Percentiles rank a stretch among this genome's conserved stretches.
Evolutionary conservation across 2,797 vertebrate species (phyloP).

Genomic region (Eulemur coronatus): DNA sequence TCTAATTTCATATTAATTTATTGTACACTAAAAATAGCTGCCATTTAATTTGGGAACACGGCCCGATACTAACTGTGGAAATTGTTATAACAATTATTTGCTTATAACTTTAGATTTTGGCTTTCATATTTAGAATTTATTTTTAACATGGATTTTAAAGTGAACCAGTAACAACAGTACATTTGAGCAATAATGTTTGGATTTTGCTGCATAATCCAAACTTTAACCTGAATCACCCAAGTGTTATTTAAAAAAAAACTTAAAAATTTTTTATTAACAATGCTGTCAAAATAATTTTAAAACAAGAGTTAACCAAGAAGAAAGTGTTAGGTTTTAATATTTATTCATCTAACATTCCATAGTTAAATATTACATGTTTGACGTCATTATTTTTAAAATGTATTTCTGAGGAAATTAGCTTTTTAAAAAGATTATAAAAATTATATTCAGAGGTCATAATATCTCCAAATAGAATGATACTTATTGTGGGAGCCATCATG

Average conservation of each 20-base stretch:
- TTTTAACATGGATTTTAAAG: conserved; percentile 45
- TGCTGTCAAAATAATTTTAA: conserved; percentile 12
- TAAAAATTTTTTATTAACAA: background rate
- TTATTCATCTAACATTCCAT: background rate
- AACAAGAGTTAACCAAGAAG: background rate
- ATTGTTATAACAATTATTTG: background rate
- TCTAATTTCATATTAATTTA: conserved; percentile 8
- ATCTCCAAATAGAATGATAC: conserved; percentile 7
- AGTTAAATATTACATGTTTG: conserved; percentile 5
- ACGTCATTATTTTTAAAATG: background rate
- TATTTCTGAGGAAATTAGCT: conserved; percentile 32
- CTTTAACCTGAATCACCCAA: conserved; percentile 8
- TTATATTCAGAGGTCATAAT: background rate
- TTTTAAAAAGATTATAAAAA: conserved; percentile 30
- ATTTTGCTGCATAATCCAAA: background rate
- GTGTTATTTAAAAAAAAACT: background rate
- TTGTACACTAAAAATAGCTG: background rate
- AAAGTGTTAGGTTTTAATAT: conserved; percentile 12
- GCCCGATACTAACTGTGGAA: background rate
- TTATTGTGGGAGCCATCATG: background rate
- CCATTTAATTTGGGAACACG: conserved; percentile 2
- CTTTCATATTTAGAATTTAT: conserved; percentile 9
- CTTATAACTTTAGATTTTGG: conserved; percentile 49
- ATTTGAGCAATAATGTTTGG: background rate
- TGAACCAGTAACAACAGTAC: background rate